Base-by-base conservation (phyloP, 1,140 invertebrate genomes). In the Eurosta solidaginis region DNA sequence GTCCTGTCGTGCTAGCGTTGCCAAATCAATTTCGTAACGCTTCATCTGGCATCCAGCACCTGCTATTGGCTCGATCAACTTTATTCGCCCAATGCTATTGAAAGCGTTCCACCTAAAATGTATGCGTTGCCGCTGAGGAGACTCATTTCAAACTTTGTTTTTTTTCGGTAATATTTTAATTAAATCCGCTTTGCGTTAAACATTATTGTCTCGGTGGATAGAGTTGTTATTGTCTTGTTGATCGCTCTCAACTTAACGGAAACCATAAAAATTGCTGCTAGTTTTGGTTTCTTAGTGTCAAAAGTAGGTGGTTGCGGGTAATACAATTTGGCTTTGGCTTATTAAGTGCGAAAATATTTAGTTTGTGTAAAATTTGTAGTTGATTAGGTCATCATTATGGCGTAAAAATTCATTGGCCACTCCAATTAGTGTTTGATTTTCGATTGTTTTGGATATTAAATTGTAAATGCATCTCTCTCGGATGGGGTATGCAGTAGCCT, bases 1-100 rank as follows among this genome's bases (percentile, higher is more conserved):
- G 59, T 68, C 59, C 59, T 68, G 59, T 33, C 59, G 59, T 68
- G 59, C 33, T 59, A 17, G 54, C 54, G 54, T 59, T 59, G 54
- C 54, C 54, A 59, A 59, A 22, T 59, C 54, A 29, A 59, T 59
- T 59, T 59, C n/a, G 27, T 40, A 40, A 20, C 59, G 59, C 59
- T 40, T 36, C 59, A 68, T 1, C 59, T 63, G 36, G 33, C 59
- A n/a, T n/a, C n/a, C n/a, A 68, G 59, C 54, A 36, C 59, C 59
- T 40, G 59, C 33, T 9, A 10, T 40, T 1, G 7, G 10, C 17
- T 12, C 33, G 54, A 63, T 63, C 54, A 68, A 4, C 59, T 68
- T 40, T 33, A 14, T 20, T 68, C 59, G 5, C 59, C 36, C 9
- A 3, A 5, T 10, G 33, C n/a, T 47, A 4, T n/a, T n/a, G n/a